Evolutionary conservation across 2,888 invertebrate species (phyloP), one percentile per base, ranked within the genome.

Genomic region (Willowsia nigromaculata): DNA sequence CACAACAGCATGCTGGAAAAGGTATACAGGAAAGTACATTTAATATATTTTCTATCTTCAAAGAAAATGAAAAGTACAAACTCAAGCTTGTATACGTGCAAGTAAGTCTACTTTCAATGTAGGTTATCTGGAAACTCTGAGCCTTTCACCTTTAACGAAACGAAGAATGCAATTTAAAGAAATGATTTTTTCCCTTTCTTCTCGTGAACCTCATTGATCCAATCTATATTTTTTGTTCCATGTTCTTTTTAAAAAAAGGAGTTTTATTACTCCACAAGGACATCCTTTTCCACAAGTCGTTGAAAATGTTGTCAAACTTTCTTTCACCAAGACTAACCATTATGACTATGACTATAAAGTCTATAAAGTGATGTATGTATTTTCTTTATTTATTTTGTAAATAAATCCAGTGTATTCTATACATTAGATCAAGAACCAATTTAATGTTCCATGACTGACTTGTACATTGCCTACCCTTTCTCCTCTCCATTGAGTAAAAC

Each of bases 1-100:
- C 27, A 91, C 90, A 11, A 85, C 62, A 9, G 89, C 91, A 47
- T 86, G 56, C 90, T 90, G 43, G n/a, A 65, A 88, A 76, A 18
- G 37, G 9, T 37, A 37, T 9, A 37, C 5, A 37, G 5, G 37
- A 37, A 9, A 4, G 9, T 6, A 37, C 37, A 9, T n/a, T n/a
- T n/a, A n/a, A 18, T 53, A 18, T 53, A 22, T 22, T 53, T 53
- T 53, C 50, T 15, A 50, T 50, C 9, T 50, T n/a, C 50, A 50
- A n/a, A n/a, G n/a, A n/a, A n/a, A n/a, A n/a, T 50, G 7, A 50
- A 50, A 50, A 15, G n/a, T 9, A 37, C 9, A 37, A 37, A 9
- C 37, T 9, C 37, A 37, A 37, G n/a, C n/a, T n/a, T n/a, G n/a
- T n/a, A n/a, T n/a, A n/a, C n/a, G n/a, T n/a, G n/a, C n/a, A n/a